A percentile compares a stretch with the other conserved stretches of the same genome.
phyloP scores from a whole-genome alignment of 64 coral and sea anemone genomes.

The Dendrophyllia cribrosa region DNA sequence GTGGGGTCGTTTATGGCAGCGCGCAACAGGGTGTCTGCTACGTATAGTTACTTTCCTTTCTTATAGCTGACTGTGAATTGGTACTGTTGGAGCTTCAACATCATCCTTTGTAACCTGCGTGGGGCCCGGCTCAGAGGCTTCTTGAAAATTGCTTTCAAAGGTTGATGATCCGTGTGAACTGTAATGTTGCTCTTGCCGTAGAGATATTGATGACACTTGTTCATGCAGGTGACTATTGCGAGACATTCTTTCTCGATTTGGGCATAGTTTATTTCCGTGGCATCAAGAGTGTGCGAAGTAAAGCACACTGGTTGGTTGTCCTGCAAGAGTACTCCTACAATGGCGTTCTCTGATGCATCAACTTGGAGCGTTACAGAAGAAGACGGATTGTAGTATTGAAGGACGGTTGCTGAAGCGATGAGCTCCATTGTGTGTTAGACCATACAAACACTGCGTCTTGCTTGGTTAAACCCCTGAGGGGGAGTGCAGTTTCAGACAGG shows the following conservation, averaged over 20 bases:
- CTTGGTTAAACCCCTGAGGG: constrained; percentile 59
- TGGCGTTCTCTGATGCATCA: constrained; percentile 47
- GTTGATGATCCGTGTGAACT: constrained; percentile 13
- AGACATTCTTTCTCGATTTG: too few relatives aligned
- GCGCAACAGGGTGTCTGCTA: neutral
- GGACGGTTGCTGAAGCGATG: constrained; percentile 26
- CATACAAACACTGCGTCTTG: constrained; percentile 52
- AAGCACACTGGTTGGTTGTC: constrained; percentile 17
- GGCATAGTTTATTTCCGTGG: neutral
- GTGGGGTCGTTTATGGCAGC: too few relatives aligned
- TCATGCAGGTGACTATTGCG: too few relatives aligned
- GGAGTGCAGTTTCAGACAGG: constrained; percentile 38
- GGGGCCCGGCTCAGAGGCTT: neutral
- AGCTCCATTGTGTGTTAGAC: constrained; percentile 26
- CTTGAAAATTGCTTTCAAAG: neutral
- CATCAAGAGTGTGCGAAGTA: neutral
- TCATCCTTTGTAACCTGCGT: too few relatives aligned
- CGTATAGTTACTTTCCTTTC: neutral
- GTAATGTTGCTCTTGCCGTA: too few relatives aligned
- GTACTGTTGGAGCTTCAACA: too few relatives aligned
- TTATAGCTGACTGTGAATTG: neutral
- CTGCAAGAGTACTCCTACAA: constrained; percentile 15
- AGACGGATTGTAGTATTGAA: constrained; percentile 42
- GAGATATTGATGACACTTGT: too few relatives aligned
- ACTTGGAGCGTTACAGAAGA: constrained; percentile 65